phyloP scores from a whole-genome alignment of 2,797 vertebrate species.

The Myoxocephalus aenaeus region DNA sequence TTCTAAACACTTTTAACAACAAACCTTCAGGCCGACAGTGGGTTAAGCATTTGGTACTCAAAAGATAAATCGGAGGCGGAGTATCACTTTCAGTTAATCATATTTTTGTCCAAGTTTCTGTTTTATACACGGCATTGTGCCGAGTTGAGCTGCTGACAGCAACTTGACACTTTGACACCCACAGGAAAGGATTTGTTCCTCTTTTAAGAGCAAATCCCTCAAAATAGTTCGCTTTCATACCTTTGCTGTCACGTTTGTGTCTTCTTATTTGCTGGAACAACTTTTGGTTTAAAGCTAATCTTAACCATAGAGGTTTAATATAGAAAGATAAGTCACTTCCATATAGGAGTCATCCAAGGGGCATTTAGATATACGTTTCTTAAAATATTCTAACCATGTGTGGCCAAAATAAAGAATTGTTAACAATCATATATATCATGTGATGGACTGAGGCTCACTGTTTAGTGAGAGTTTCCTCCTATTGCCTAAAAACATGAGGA shows the following conservation, averaged over 20 bases:
- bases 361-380: too few species aligned
- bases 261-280: slow-evolving; percentile 15
- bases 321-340: slow-evolving; percentile 11
- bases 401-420: slow-evolving; percentile 4
- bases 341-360: not conserved
- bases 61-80: too few species aligned
- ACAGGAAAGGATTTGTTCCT: slow-evolving; percentile 40
- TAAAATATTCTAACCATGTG: not conserved
- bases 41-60: too few species aligned
- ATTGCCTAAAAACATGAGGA: not conserved
- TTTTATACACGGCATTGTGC: not conserved
- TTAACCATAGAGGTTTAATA: not conserved
- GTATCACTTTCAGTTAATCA: too few species aligned
- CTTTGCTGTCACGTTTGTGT: slow-evolving; percentile 11
- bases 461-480: not conserved
- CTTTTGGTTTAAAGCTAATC: slow-evolving; percentile 8
- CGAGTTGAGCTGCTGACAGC: slow-evolving; percentile 33
- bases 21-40: not conserved
- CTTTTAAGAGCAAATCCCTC: slow-evolving; percentile 47
- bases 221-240: slow-evolving; percentile 39
- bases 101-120: too few species aligned
- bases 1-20: not conserved
- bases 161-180: slow-evolving; percentile 48
- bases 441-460: not conserved
- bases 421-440: not conserved